Conservation (phyloP, 2,797 vertebrate genomes). For the Taeniopygia guttata region DNA sequence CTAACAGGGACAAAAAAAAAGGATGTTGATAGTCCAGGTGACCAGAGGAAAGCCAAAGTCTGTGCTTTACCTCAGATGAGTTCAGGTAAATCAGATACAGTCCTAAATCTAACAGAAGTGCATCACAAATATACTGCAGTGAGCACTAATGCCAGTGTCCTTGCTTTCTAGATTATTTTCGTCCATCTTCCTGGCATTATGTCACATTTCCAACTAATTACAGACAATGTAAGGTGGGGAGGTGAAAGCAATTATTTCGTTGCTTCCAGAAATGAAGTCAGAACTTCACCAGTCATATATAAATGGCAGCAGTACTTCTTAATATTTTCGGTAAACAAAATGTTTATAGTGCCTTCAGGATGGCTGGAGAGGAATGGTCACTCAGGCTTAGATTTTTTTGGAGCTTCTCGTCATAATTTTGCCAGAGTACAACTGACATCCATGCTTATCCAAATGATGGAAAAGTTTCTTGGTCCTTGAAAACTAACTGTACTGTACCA, state of each 20-base stretch:
- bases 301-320: not conserved
- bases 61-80: not conserved
- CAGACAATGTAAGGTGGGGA: not conserved
- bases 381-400: not conserved
- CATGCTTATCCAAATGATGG: not conserved
- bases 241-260: not conserved
- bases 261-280: not conserved
- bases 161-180: not conserved
- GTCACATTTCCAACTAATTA: slow-evolving; percentile 27
- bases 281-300: not conserved
- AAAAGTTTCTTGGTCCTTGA: not conserved
- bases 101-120: not conserved
- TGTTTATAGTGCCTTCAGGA: not conserved
- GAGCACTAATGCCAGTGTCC: not conserved
- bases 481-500: not conserved
- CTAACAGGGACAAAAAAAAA: not conserved
- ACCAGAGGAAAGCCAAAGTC: not conserved
- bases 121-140: not conserved
- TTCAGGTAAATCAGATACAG: not conserved
- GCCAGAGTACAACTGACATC: not conserved
- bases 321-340: not conserved
- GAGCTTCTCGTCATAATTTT: not conserved
- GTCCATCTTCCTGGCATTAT: not conserved
- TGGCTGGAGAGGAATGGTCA: not conserved
- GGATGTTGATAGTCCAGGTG: not conserved